phyloP scores from a whole-genome alignment of 2,888 invertebrate species.

The Drosophila phalerata region DNA sequence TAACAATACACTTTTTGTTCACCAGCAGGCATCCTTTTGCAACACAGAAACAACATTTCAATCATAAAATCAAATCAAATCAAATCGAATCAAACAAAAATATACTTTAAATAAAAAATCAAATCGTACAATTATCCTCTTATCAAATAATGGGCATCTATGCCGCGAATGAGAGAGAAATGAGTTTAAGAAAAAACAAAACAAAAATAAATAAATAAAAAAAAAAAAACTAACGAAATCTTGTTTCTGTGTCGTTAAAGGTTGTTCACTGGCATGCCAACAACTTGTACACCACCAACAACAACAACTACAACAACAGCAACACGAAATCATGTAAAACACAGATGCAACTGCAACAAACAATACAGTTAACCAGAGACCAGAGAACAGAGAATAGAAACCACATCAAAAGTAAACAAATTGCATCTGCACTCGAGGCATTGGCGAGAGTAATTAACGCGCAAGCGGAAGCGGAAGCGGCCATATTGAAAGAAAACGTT shows the following conservation, averaged over 20 bases:
- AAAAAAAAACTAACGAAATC: constrained; percentile 84
- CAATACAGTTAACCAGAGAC: constrained; percentile 35
- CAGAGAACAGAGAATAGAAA: constrained; percentile 39
- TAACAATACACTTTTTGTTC: constrained; percentile 62
- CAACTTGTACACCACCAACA: constrained; percentile 73
- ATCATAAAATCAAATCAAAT: constrained; percentile 83
- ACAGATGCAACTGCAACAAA: constrained; percentile 40
- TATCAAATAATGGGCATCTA: constrained; percentile 30
- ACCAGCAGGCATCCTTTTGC: constrained; percentile 85
- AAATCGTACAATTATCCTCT: constrained; percentile 18
- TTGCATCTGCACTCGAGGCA: constrained; percentile 18
- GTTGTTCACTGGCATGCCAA: constrained; percentile 86
- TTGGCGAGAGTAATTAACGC: constrained; percentile 28
- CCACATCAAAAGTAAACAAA: constrained; percentile 35
- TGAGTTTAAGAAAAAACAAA: constrained; percentile 10
- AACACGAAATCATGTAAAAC: constrained; percentile 58
- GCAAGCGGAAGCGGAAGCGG: constrained; percentile 42
- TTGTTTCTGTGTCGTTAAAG: constrained; percentile 88
- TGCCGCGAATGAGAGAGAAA: constrained; percentile 23
- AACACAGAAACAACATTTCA: constrained; percentile 87
- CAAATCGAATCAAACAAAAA: constrained; percentile 48
- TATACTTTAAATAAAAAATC: constrained; percentile 14
- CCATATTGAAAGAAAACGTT: constrained; percentile 44
- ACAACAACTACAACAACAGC: constrained; percentile 57
- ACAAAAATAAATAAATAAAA: constrained; percentile 38